A percentile compares a stretch with the other conserved stretches of the same genome.
phyloP scores from a whole-genome alignment of 2,888 invertebrate genomes.

The Calameuta idolon region DNA sequence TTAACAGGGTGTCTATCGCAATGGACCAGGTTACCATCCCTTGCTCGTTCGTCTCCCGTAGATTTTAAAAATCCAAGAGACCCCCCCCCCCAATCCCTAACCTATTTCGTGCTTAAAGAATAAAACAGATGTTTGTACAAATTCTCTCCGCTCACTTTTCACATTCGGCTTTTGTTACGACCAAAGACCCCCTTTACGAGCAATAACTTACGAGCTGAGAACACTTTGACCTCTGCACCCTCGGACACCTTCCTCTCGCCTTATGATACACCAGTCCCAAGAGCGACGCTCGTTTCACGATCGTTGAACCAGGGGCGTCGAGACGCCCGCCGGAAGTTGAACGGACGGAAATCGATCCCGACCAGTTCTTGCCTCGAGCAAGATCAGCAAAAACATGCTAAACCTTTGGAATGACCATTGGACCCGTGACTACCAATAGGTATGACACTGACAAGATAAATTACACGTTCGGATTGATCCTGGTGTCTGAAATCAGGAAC shows the following conservation, averaged over 20 bases:
- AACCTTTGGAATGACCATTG: not conserved
- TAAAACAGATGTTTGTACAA: slow-evolving; percentile 6
- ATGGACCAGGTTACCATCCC: not conserved
- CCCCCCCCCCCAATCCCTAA: not conserved
- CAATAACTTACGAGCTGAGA: not conserved
- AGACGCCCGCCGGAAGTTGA: not conserved
- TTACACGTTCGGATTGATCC: not conserved
- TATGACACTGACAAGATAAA: not conserved
- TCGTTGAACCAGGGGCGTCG: not conserved
- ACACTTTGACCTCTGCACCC: not conserved
- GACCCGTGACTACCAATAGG: not conserved
- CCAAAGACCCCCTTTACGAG: not conserved
- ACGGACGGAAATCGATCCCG: not conserved
- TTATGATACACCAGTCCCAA: not conserved
- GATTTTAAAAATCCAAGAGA: not conserved
- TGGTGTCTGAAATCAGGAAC: not conserved
- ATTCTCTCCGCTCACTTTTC: not conserved
- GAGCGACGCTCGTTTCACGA: not conserved
- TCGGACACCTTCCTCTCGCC: not conserved
- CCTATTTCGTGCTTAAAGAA: not conserved
- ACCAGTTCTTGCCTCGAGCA: not conserved
- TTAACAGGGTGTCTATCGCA: not conserved
- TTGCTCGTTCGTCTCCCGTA: not conserved
- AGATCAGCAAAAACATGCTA: not conserved
- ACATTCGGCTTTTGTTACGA: not conserved